Evolutionary conservation across 2,888 invertebrate genomes (phyloP).

Genomic region (Volucella inflata): DNA sequence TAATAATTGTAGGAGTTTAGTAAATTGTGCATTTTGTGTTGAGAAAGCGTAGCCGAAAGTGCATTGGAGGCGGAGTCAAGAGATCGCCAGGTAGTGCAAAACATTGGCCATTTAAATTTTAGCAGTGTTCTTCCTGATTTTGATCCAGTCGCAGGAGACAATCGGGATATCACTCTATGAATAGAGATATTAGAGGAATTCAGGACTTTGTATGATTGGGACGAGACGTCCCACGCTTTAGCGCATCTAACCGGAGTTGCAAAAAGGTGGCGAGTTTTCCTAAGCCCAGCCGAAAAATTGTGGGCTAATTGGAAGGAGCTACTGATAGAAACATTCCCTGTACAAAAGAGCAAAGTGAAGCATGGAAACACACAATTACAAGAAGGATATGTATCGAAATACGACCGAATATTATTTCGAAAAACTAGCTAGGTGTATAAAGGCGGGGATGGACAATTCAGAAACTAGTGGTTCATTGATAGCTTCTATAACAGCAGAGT

Average conservation of each 20-base stretch:
- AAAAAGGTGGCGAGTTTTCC: conserved; percentile 14
- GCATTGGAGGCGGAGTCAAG: not conserved
- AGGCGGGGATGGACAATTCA: not conserved
- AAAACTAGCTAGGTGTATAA: not conserved
- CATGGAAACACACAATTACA: conserved; percentile 11
- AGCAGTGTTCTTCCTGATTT: conserved; percentile 1
- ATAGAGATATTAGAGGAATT: conserved; percentile 3
- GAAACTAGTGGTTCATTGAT: not conserved
- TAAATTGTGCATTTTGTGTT: not conserved
- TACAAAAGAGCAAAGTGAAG: conserved; percentile 8
- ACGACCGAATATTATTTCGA: conserved; percentile 24
- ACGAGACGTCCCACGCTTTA: conserved; percentile 7
- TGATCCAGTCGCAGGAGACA: conserved; percentile 19
- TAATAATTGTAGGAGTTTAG: conserved; percentile 6
- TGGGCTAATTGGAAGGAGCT: conserved; percentile 13
- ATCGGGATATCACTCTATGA: not conserved
- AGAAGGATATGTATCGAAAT: not conserved
- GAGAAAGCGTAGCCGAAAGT: not conserved
- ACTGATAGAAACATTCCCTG: conserved; percentile 6
- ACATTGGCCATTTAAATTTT: conserved; percentile 5
- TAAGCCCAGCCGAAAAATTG: not conserved
- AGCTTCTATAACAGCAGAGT: too few species aligned
- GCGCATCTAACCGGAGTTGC: conserved; percentile 10
- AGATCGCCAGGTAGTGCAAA: not conserved
- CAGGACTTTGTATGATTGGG: conserved; percentile 11